Evolutionary conservation across 2,888 invertebrate species (phyloP).

Genomic region (Protophormia terraenovae): DNA sequence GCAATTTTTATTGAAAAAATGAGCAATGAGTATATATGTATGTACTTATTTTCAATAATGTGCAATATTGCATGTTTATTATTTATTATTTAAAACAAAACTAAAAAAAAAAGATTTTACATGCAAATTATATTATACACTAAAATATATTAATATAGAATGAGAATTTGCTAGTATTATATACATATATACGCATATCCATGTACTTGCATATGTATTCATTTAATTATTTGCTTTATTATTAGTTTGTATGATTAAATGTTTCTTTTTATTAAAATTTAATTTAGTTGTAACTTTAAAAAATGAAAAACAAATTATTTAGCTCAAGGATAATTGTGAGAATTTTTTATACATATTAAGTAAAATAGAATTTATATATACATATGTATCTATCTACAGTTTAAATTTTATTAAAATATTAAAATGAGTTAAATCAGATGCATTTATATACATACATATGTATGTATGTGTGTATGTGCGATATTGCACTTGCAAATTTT

Average conservation of each 20-base stretch:
- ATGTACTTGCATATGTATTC: not conserved
- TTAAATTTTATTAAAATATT: constrained; percentile 24
- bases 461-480: not conserved
- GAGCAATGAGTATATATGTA: not conserved
- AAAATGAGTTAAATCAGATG: not conserved
- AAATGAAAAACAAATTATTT: constrained; percentile 11
- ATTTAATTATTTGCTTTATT: not conserved
- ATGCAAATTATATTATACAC: constrained; percentile 23
- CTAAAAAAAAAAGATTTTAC: constrained; percentile 23
- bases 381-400: not conserved
- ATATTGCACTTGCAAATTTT: no score
- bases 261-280: constrained; percentile 8
- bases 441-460: not conserved
- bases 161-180: no score
- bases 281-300: not conserved
- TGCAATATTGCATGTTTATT: constrained; percentile 49
- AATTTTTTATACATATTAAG: not conserved
- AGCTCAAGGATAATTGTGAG: constrained; percentile 53
- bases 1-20: not conserved
- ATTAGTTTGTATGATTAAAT: not conserved
- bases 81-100: constrained; percentile 12
- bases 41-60: not conserved
- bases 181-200: no score
- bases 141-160: no score
- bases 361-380: constrained; percentile 22